phyloP scores from a whole-genome alignment of 1,140 invertebrate species.

The Spodoptera litura region DNA sequence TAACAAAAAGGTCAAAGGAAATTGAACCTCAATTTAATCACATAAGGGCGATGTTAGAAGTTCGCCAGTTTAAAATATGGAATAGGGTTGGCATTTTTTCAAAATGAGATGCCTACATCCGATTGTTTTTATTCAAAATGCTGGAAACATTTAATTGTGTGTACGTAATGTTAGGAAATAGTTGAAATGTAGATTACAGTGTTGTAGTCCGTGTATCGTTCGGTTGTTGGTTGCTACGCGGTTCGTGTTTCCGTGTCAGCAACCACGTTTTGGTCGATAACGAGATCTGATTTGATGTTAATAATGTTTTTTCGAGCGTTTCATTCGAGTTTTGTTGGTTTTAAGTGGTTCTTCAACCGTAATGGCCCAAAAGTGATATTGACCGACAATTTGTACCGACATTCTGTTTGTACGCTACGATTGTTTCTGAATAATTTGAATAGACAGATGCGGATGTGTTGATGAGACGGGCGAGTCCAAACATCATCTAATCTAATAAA shows the following conservation, averaged over 20 bases:
- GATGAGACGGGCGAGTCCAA: background rate
- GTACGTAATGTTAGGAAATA: constrained; percentile 49
- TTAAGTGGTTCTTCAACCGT: constrained; percentile 43
- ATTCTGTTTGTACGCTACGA: constrained; percentile 20
- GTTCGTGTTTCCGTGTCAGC: constrained; percentile 45
- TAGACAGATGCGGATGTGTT: background rate
- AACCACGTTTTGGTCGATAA: constrained; percentile 41
- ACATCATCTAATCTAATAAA: too few species aligned
- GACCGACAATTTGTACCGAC: constrained; percentile 33
- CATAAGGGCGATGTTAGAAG: background rate
- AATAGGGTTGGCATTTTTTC: constrained; percentile 33
- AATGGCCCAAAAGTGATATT: constrained; percentile 39
- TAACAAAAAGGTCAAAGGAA: background rate
- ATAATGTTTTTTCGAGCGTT: constrained; percentile 46
- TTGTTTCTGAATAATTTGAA: constrained; percentile 41
- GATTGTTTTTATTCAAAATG: constrained; percentile 58
- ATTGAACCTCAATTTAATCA: background rate
- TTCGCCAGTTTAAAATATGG: background rate
- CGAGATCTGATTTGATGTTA: constrained; percentile 45
- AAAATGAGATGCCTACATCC: constrained; percentile 51
- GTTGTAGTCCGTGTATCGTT: constrained; percentile 29
- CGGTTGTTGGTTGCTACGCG: constrained; percentile 44
- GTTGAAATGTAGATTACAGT: constrained; percentile 48
- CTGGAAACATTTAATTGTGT: constrained; percentile 54
- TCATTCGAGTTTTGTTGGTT: constrained; percentile 44